Base-by-base conservation (phyloP, 2,113 vertebrate genomes). In the Gorsachius goisagi region DNA sequence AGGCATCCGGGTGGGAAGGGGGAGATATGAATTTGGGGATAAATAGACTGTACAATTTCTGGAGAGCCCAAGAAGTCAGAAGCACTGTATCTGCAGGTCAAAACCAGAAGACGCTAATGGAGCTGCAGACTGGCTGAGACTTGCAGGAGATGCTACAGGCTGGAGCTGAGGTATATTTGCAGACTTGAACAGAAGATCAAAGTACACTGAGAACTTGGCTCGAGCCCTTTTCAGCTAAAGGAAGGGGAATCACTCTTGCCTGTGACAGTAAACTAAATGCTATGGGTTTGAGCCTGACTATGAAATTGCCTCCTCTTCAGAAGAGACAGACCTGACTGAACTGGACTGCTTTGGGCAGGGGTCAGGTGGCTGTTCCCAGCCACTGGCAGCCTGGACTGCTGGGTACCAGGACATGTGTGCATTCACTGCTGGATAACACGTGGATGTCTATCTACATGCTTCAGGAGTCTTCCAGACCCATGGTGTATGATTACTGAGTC, bases 401-500 rank as follows among this genome's bases (percentile, higher is more conserved):
- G 44, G 15, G 28, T n/a, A 52, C 12, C 35, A 53, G 62, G 30
- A 30, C 2, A 0, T 12, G 53, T 18, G 55, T 21, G 24, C 33
- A 15, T 35, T 23, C 45, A 6, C 28, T 52, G 10, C 2, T 58
- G 39, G 15, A 4, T 15, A 26, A 62, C 32, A 37, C 0, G 3
- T 0, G 0, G 27, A 32, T 24, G 5, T 56, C 30, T 5, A 33
- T 52, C 83, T 39, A 11, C 11, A 11, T 1, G 1, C 19, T 28
- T 9, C 50, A 53, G 39, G 50, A 73, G 15, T 1, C 67, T 71
- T 79, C 60, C 30, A 85, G 50, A 41, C 32, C 41, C 30, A 11
- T 15, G 12, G 18, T 11, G 6, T 37, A 9, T 6, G 4, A 55
- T n/a, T 35, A 20, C 13, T 23, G 32, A 8, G 18, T 71, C 24